These are phyloP conservation scores for Galemys pyrenaicus DNA, from an alignment of 2,113 vertebrate genomes.

Conservation along the genomic window DNA sequence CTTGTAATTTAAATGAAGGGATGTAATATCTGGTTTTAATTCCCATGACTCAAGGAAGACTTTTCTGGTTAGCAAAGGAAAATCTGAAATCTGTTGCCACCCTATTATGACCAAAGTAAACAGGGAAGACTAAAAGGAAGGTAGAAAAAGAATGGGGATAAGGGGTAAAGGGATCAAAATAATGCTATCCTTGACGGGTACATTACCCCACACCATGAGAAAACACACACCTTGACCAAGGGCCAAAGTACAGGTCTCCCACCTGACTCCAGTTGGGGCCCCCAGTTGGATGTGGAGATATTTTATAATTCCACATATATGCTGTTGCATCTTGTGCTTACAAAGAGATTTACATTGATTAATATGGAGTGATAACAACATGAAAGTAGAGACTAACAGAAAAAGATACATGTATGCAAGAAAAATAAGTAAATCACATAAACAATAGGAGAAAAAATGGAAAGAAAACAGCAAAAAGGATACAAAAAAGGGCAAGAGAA, in stretches of 20 bases:
- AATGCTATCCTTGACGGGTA: too few relatives aligned
- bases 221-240: too few relatives aligned
- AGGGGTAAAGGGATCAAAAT: background rate
- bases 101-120: background rate
- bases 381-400: background rate
- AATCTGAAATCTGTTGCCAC: background rate
- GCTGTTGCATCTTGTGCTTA: background rate
- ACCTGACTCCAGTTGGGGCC: too few relatives aligned
- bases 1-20: conserved; percentile 17
- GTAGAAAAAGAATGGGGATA: background rate
- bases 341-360: background rate
- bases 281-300: background rate
- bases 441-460: background rate
- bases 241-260: too few relatives aligned
- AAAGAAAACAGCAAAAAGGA: background rate
- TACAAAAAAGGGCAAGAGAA: background rate
- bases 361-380: background rate
- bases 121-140: background rate
- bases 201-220: too few relatives aligned
- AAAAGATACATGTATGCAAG: background rate
- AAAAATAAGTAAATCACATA: background rate
- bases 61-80: conserved; percentile 12
- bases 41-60: background rate
- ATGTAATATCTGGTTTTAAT: conserved; percentile 30
- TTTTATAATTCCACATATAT: background rate